These are phyloP conservation scores for Neocrepidodera transversa DNA, from an alignment of 2,888 invertebrate genomes.

Conservation along the genomic window DNA sequence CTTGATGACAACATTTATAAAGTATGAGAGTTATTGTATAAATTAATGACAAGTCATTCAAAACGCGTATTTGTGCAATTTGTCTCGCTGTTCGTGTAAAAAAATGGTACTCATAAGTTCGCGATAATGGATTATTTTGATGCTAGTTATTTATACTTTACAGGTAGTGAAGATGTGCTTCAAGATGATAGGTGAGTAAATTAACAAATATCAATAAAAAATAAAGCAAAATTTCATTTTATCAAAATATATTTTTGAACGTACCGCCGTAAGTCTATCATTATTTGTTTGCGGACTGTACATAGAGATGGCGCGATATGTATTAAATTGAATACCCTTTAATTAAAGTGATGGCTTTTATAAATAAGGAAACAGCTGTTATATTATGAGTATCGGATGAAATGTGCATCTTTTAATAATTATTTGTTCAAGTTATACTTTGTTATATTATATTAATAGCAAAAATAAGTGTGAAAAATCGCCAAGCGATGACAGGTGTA, in stretches of 20 bases:
- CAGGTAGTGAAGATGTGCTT: slow-evolving; percentile 33
- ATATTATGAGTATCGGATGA: neutral
- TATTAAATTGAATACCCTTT: neutral
- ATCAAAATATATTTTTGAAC: neutral
- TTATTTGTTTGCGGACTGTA: slow-evolving; percentile 5
- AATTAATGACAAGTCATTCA: slow-evolving; percentile 23
- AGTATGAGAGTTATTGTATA: neutral
- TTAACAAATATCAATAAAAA: neutral
- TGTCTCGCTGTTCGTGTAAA: slow-evolving; percentile 1
- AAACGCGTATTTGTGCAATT: slow-evolving; percentile 9
- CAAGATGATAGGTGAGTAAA: slow-evolving; percentile 40
- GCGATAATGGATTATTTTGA: slow-evolving; percentile 41
- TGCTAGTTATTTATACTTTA: slow-evolving; percentile 35
- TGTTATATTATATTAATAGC: neutral
- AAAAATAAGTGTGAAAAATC: slow-evolving; percentile 3
- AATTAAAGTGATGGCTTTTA: too few relatives aligned
- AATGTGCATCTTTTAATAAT: too few relatives aligned
- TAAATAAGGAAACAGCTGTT: too few relatives aligned
- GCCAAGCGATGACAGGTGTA: slow-evolving; percentile 57
- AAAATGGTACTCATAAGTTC: slow-evolving; percentile 2
- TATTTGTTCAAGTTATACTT: too few relatives aligned
- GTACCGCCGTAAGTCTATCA: slow-evolving; percentile 5
- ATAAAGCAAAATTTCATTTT: neutral
- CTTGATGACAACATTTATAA: neutral
- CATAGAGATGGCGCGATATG: slow-evolving; percentile 1